Percentiles rank a stretch among this genome's conserved stretches.
These are phyloP conservation scores for Rhynchopsitta pachyrhyncha DNA, from an alignment of 2,113 vertebrate species.

Conservation along the genomic window DNA sequence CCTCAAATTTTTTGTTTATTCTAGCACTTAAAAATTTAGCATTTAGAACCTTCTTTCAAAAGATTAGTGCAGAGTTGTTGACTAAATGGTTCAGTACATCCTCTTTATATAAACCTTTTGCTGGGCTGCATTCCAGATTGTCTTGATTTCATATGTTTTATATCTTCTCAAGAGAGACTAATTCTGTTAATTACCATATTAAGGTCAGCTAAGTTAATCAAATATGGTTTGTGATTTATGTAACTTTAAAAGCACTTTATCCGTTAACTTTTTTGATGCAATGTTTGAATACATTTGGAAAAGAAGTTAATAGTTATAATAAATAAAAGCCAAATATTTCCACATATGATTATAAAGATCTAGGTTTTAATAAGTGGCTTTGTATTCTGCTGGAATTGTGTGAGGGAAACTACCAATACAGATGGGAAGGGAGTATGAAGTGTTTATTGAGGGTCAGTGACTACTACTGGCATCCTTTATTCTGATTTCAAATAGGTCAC, in stretches of 20 bases:
- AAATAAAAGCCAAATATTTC: neutral
- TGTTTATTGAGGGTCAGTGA: neutral
- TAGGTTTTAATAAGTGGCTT: neutral
- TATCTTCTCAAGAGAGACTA: conserved; percentile 36
- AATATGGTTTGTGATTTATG: neutral
- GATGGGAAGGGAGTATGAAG: neutral
- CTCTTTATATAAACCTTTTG: conserved; percentile 52
- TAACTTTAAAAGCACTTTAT: neutral
- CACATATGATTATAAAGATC: neutral
- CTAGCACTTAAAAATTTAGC: conserved; percentile 10
- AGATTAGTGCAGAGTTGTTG: conserved; percentile 29
- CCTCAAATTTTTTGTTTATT: neutral
- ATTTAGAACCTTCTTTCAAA: conserved; percentile 15
- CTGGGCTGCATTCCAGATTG: conserved; percentile 52
- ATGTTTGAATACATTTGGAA: neutral
- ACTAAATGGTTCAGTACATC: conserved; percentile 47
- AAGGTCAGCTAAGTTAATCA: conserved; percentile 43
- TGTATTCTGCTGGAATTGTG: neutral
- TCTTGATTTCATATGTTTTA: conserved; percentile 55
- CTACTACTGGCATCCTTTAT: neutral
- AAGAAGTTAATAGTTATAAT: neutral
- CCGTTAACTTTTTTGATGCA: neutral
- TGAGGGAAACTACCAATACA: neutral
- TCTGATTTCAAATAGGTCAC: neutral
- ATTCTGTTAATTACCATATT: conserved; percentile 62